Conservation (phyloP, 2,113 vertebrate genomes). For the Lathamus discolor region DNA sequence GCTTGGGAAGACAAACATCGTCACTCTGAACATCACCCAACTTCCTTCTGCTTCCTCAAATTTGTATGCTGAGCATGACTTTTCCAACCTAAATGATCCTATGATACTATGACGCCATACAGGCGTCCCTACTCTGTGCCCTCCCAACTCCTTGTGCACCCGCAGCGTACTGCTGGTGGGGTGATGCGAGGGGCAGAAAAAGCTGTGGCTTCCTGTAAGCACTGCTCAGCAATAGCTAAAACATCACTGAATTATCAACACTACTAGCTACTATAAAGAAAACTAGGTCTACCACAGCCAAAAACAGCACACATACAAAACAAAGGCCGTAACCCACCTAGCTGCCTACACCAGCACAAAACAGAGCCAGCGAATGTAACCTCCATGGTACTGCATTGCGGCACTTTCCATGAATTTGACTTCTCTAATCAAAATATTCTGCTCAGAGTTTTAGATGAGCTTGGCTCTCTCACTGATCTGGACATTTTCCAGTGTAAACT, state of each 20-base stretch:
- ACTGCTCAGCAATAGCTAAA: background rate
- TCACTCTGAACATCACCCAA: background rate
- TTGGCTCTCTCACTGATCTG: background rate
- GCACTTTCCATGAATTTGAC: background rate
- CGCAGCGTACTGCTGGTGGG: background rate
- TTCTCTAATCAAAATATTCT: background rate
- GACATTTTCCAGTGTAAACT: background rate
- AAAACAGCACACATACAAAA: background rate
- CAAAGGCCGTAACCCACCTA: background rate
- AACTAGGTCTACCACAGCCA: background rate
- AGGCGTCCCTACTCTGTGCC: background rate
- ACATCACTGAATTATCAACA: background rate
- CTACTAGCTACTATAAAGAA: background rate
- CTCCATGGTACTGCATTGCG: background rate
- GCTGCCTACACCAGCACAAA: background rate
- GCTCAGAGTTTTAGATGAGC: background rate
- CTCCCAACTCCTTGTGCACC: background rate
- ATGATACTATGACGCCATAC: background rate
- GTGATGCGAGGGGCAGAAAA: background rate
- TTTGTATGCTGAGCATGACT: background rate
- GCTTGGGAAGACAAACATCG: background rate
- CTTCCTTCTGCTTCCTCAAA: background rate
- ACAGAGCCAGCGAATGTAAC: background rate
- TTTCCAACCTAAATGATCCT: background rate
- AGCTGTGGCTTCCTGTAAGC: background rate